These are phyloP conservation scores for Strix uralensis DNA, from an alignment of 2,113 vertebrate genomes.

Conservation along the genomic window DNA sequence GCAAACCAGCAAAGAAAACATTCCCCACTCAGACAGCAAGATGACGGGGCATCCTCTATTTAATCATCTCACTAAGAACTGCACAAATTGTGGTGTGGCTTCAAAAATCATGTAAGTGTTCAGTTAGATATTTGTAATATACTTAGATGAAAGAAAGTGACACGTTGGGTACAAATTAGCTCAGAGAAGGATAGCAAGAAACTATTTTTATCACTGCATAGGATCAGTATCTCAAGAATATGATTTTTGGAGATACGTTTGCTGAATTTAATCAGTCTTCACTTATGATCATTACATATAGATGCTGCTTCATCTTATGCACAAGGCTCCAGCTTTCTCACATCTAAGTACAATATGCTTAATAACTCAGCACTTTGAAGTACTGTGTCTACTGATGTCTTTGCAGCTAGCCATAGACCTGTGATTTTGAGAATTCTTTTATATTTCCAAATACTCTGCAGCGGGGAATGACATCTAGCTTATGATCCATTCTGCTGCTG, in stretches of 20 bases:
- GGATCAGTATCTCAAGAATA: background rate
- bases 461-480: background rate
- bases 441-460: background rate
- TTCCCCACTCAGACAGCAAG: background rate
- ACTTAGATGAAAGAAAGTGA: background rate
- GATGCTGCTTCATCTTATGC: background rate
- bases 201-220: background rate
- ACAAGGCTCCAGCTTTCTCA: background rate
- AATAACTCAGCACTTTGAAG: background rate
- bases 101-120: background rate
- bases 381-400: background rate
- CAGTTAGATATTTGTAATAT: background rate
- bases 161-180: background rate
- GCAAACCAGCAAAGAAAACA: accelerated
- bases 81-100: background rate
- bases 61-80: background rate
- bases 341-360: background rate
- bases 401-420: background rate
- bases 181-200: background rate
- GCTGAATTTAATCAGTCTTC: background rate
- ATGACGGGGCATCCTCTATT: accelerated
- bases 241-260: background rate
- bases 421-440: background rate
- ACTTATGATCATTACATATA: background rate
- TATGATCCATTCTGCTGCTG: background rate